Evolutionary conservation across 35 echinoderm and acorn worm genomes (phyloP).

Genomic region (Ophioderma brevispina): DNA sequence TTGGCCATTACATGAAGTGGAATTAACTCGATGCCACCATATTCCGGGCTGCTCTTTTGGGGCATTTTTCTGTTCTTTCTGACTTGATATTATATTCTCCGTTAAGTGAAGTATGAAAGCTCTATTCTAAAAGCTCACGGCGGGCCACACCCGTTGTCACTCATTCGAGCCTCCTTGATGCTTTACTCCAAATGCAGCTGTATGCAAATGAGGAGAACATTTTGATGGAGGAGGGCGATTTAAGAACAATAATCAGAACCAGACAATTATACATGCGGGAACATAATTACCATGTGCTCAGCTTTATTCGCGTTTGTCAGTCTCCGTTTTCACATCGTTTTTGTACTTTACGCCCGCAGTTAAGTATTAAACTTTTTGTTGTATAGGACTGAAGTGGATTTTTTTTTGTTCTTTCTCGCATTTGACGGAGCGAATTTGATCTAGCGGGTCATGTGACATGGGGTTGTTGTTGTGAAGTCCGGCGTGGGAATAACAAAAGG

Average conservation of each 20-base stretch:
- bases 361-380: background rate
- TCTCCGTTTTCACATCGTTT: no score
- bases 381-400: background rate
- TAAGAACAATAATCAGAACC: background rate
- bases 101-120: background rate
- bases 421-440: no score
- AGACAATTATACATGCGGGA: background rate
- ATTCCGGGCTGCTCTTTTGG: no score
- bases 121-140: background rate
- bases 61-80: background rate
- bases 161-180: background rate
- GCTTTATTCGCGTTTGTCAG: background rate
- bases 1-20: no score
- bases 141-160: background rate
- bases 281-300: background rate
- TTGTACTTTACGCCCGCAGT: background rate
- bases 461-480: no score
- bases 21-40: no score
- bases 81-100: background rate
- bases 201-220: conserved; percentile 1
- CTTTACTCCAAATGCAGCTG: background rate
- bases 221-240: background rate
- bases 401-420: no score
- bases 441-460: no score
- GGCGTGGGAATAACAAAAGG: no score